Conservation (phyloP, 2,888 invertebrate species). For the Bugulina stolonifera region DNA sequence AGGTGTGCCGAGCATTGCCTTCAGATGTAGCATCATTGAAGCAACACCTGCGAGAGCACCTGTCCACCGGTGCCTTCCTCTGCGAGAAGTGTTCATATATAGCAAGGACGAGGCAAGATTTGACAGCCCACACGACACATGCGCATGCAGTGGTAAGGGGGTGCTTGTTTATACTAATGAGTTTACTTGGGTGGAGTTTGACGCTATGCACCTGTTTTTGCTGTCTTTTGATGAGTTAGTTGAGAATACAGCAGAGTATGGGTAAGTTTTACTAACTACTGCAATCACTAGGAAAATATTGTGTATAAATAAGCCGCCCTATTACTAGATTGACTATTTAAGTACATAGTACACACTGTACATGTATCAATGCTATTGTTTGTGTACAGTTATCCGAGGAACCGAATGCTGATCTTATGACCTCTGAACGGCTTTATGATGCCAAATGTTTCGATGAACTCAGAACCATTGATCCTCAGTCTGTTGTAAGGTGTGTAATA, state of each 20-base stretch:
- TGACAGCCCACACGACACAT: constrained; percentile 38
- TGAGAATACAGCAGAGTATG: no score
- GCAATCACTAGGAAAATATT: no score
- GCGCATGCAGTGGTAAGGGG: constrained; percentile 36
- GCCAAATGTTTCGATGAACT: neutral
- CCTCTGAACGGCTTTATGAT: neutral
- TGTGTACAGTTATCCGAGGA: neutral
- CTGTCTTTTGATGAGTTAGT: no score
- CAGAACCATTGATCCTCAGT: neutral
- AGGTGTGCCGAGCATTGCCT: constrained; percentile 26
- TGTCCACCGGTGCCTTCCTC: constrained; percentile 38
- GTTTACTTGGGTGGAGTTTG: no score
- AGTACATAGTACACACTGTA: no score
- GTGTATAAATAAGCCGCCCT: no score
- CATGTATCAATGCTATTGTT: no score
- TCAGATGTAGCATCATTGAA: constrained; percentile 23
- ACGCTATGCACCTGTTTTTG: no score
- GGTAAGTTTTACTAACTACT: no score
- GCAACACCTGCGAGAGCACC: constrained; percentile 40
- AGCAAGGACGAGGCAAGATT: constrained; percentile 35
- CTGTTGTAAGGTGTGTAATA: neutral
- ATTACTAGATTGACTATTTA: no score
- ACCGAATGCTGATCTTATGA: neutral
- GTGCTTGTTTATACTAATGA: no score
- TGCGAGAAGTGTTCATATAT: constrained; percentile 45